Conservation (phyloP, 2,888 invertebrate species). For the Acronicta psi region DNA sequence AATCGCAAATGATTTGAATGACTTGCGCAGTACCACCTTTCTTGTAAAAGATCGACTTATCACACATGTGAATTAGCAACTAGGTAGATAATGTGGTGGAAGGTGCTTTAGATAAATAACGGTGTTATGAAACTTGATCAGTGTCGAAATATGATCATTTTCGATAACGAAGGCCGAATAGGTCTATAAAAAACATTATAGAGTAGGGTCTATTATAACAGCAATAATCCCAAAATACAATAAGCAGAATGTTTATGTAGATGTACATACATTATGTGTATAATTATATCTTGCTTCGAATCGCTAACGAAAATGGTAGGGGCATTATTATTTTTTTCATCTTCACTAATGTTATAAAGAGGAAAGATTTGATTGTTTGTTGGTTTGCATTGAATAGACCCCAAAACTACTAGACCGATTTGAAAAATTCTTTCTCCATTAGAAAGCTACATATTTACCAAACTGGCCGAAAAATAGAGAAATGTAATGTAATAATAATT, state of each 20-base stretch:
- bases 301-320: no score
- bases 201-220: not conserved
- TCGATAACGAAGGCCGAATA: constrained; percentile 11
- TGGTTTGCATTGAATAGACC: no score
- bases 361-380: no score
- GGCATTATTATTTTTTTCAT: no score
- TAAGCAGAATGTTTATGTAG: constrained; percentile 1
- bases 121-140: constrained; percentile 19
- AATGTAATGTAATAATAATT: no score
- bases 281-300: no score
- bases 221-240: constrained; percentile 3
- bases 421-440: no score
- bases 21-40: constrained; percentile 23
- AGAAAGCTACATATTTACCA: no score
- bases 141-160: constrained; percentile 24
- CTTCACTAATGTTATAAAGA: no score
- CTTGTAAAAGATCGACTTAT: constrained; percentile 13
- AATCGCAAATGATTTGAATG: constrained; percentile 39
- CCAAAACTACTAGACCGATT: no score
- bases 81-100: no score
- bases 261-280: not conserved
- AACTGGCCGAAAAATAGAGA: no score
- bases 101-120: constrained; percentile 25
- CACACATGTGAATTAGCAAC: constrained; percentile 31
- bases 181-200: constrained; percentile 12